Percentiles rank a stretch among this genome's conserved stretches.
phyloP scores from a whole-genome alignment of 2,888 invertebrate genomes.

The Balanococcus diminutus region DNA sequence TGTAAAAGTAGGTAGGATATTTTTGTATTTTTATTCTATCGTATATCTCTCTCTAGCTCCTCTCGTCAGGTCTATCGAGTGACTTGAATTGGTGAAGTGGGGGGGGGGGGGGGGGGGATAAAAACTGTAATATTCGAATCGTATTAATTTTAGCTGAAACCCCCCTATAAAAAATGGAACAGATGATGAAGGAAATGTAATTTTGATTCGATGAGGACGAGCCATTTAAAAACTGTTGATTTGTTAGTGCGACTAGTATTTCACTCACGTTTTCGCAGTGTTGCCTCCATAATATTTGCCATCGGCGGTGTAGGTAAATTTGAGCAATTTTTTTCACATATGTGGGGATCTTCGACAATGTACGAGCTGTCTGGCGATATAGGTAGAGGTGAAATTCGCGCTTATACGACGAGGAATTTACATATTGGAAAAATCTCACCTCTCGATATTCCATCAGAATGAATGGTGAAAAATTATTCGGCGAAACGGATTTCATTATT shows the following conservation, averaged over 20 bases:
- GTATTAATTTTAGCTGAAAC: background rate
- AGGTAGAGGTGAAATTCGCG: constrained; percentile 19
- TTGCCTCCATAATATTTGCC: background rate
- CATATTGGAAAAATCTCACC: constrained; percentile 21
- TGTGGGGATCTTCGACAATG: background rate
- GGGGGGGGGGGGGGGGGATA: background rate
- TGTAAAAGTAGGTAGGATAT: background rate
- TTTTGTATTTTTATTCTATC: background rate
- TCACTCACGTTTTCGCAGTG: background rate
- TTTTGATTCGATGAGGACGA: background rate
- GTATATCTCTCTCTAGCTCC: background rate
- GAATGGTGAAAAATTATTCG: constrained; percentile 35
- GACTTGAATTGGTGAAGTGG: background rate
- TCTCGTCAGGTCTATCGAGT: background rate
- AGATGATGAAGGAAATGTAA: background rate
- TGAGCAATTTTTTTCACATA: constrained; percentile 8
- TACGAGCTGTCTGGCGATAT: background rate
- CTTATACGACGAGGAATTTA: background rate
- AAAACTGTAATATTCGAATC: background rate
- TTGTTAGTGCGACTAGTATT: background rate
- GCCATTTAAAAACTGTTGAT: constrained; percentile 35
- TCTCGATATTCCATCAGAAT: background rate
- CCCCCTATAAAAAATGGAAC: background rate
- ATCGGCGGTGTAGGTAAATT: background rate
- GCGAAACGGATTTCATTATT: constrained; percentile 42